Percentiles rank a stretch among this genome's conserved stretches.
Evolutionary conservation across 1,140 invertebrate species (phyloP).

Genomic region (Pissodes strobi): DNA sequence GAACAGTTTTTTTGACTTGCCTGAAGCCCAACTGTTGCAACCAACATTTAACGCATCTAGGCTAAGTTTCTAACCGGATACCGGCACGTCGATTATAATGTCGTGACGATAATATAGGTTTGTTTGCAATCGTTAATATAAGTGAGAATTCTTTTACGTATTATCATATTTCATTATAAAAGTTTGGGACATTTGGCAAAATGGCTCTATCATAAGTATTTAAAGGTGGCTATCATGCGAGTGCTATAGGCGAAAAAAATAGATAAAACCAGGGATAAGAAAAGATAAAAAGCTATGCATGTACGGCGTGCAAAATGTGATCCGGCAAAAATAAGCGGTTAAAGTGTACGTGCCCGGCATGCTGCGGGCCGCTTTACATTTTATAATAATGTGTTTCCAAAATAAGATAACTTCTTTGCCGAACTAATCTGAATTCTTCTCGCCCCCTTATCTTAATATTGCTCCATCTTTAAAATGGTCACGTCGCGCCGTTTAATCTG

Average conservation of each 20-base stretch:
- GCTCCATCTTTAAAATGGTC: slow-evolving; percentile 43
- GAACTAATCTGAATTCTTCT: slow-evolving; percentile 43
- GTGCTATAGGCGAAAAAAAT: not conserved
- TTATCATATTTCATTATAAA: too few species aligned
- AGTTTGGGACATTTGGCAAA: too few species aligned
- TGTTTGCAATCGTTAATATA: too few species aligned
- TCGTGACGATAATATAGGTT: too few species aligned
- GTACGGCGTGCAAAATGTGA: slow-evolving; percentile 33
- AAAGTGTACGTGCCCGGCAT: slow-evolving; percentile 35
- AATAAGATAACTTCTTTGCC: slow-evolving; percentile 45
- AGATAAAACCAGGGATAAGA: slow-evolving; percentile 19
- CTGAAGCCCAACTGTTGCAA: too few species aligned
- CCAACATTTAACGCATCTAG: too few species aligned
- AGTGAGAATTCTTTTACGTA: too few species aligned
- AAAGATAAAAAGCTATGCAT: slow-evolving; percentile 30
- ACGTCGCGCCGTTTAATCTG: slow-evolving; percentile 48
- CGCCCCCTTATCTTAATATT: slow-evolving; percentile 45
- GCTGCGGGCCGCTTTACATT: slow-evolving; percentile 34
- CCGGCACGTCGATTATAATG: too few species aligned
- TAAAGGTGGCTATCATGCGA: not conserved
- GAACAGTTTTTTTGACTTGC: too few species aligned
- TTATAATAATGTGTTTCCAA: slow-evolving; percentile 46
- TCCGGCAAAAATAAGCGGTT: slow-evolving; percentile 33
- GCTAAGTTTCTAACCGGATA: too few species aligned
- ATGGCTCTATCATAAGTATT: slow-evolving; percentile 1